A percentile compares a stretch with the other conserved stretches of the same genome.
Conservation (phyloP, 2,797 vertebrate species). For the Acropternis orthonyx region DNA sequence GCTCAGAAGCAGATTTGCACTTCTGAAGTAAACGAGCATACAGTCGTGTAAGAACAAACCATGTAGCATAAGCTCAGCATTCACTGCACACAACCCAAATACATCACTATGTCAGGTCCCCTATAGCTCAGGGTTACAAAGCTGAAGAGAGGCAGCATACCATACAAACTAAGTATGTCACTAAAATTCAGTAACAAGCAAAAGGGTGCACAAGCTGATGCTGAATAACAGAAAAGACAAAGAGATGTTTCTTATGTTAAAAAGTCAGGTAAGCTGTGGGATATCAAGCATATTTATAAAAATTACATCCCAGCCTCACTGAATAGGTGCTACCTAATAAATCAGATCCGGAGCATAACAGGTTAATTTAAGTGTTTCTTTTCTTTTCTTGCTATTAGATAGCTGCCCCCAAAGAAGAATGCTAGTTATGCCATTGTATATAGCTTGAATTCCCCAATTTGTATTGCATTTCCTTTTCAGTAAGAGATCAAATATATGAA, state of each 20-base stretch:
- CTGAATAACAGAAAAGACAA: neutral
- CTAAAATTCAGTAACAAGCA: neutral
- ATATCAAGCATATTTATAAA: neutral
- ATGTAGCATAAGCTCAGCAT: neutral
- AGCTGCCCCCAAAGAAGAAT: slow-evolving; percentile 49
- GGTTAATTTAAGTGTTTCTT: slow-evolving; percentile 29
- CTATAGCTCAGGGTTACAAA: neutral
- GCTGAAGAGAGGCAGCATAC: neutral
- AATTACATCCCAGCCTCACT: neutral
- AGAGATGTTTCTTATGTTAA: neutral
- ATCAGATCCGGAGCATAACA: neutral
- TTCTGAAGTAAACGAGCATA: neutral
- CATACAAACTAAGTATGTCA: neutral
- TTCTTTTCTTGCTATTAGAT: slow-evolving; percentile 21
- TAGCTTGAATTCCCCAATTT: slow-evolving; percentile 52
- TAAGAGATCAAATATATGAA: slow-evolving; percentile 61
- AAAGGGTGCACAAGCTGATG: neutral
- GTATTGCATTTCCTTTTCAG: slow-evolving; percentile 56
- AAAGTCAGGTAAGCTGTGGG: neutral
- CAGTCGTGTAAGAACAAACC: neutral
- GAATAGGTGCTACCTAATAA: neutral
- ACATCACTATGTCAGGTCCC: neutral
- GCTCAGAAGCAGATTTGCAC: neutral
- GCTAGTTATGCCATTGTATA: slow-evolving; percentile 59
- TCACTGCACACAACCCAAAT: neutral